These are phyloP conservation scores for Strigamia transsilvanica DNA, from an alignment of 2,888 invertebrate species.

Conservation along the genomic window DNA sequence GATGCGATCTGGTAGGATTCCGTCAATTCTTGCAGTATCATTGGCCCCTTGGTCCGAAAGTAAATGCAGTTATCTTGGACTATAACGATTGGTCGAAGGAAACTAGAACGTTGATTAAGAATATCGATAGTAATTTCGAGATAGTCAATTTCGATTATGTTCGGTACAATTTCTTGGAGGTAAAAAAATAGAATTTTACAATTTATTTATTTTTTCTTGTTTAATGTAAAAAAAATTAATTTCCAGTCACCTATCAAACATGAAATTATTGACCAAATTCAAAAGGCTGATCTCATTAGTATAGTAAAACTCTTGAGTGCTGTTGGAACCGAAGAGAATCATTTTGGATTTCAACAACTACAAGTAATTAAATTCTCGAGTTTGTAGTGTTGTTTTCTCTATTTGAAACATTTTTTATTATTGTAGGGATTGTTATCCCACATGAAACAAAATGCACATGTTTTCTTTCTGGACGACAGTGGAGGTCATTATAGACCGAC, in stretches of 20 bases:
- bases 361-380: background rate
- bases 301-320: background rate
- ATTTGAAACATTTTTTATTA: background rate
- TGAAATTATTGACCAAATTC: background rate
- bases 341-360: background rate
- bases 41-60: background rate
- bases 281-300: background rate
- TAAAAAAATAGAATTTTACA: background rate
- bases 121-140: background rate
- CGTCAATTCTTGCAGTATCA: background rate
- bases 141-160: background rate
- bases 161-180: background rate
- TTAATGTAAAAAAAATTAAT: background rate
- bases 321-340: background rate
- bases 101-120: background rate
- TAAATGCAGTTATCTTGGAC: background rate
- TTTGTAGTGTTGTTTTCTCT: background rate
- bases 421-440: background rate
- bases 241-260: background rate
- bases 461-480: background rate
- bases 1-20: background rate
- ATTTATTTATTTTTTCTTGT: background rate
- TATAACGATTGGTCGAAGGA: background rate
- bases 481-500: background rate
- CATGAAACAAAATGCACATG: background rate